Percentiles rank a stretch among this genome's conserved stretches.
These are phyloP conservation scores for Allygus modestus DNA, from an alignment of 2,888 invertebrate genomes.

Conservation along the genomic window DNA sequence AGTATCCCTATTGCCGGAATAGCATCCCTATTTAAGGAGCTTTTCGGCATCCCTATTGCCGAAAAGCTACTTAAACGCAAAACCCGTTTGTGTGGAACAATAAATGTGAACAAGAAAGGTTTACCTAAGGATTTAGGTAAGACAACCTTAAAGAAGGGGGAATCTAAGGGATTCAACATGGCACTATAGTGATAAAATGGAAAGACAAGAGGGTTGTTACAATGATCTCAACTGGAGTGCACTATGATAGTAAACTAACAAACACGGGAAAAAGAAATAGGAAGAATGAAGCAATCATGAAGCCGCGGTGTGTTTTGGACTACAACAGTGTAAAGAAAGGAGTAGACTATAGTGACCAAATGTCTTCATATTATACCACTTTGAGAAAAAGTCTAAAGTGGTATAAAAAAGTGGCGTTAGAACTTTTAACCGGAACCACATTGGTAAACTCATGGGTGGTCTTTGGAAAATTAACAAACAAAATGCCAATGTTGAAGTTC, in stretches of 20 bases:
- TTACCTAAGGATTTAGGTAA: not conserved
- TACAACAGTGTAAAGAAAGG: conserved; percentile 57
- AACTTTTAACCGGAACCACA: not conserved
- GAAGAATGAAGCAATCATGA: conserved; percentile 22
- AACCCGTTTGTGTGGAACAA: conserved; percentile 5
- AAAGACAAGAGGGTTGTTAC: conserved; percentile 2
- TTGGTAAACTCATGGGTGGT: conserved; percentile 41
- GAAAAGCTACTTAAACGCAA: not conserved
- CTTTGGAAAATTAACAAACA: not conserved
- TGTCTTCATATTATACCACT: conserved; percentile 22
- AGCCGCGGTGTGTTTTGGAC: conserved; percentile 43
- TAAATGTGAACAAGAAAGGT: conserved; percentile 11
- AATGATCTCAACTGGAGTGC: not conserved
- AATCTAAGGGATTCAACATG: conserved; percentile 26
- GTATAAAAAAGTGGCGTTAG: conserved; percentile 59
- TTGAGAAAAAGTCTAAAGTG: conserved; percentile 52
- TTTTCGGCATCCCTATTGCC: conserved; percentile 10
- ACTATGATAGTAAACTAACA: not conserved
- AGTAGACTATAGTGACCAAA: conserved; percentile 57
- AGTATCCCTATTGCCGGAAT: not conserved
- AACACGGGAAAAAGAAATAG: conserved; percentile 27
- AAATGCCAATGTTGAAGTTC: conserved; percentile 33
- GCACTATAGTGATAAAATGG: conserved; percentile 21
- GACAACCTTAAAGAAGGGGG: conserved; percentile 15
- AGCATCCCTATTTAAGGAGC: too few relatives aligned